Evolutionary conservation across 2,113 vertebrate genomes (phyloP).

Genomic region (Elgaria multicarinata): DNA sequence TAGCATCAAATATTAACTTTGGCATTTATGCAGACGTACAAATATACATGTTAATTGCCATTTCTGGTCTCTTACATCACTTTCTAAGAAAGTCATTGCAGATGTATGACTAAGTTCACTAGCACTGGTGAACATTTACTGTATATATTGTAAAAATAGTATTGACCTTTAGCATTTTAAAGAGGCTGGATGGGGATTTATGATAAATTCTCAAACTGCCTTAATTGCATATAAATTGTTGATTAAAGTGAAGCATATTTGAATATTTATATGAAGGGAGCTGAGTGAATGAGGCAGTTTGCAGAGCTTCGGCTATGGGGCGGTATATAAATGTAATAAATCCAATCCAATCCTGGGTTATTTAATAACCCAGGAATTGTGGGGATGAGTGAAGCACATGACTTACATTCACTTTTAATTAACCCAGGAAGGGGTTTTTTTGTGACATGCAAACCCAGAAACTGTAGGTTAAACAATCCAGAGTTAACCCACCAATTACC

Average conservation of each 20-base stretch:
- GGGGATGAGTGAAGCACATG: too few species aligned
- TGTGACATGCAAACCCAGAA: too few species aligned
- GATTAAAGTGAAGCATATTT: neutral
- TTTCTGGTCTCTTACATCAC: neutral
- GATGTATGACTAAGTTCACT: neutral
- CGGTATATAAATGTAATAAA: too few species aligned
- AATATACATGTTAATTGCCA: neutral
- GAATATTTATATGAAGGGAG: neutral
- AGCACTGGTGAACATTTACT: neutral
- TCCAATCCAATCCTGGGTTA: too few species aligned
- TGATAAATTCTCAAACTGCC: neutral
- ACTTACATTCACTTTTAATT: too few species aligned
- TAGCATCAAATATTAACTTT: neutral
- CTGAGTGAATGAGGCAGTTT: neutral
- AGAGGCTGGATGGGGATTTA: neutral
- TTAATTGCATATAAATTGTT: neutral
- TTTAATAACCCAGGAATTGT: too few species aligned
- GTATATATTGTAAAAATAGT: neutral
- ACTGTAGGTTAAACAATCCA: too few species aligned
- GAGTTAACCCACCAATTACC: too few species aligned
- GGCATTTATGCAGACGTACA: neutral
- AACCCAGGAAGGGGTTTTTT: too few species aligned
- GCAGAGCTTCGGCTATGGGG: too few species aligned
- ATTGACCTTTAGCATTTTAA: conserved; percentile 11
- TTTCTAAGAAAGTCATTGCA: neutral